These are phyloP conservation scores for Agelas oroides DNA, from an alignment of 37 sponge, comb jelly and placozoan genomes.

Conservation along the genomic window DNA sequence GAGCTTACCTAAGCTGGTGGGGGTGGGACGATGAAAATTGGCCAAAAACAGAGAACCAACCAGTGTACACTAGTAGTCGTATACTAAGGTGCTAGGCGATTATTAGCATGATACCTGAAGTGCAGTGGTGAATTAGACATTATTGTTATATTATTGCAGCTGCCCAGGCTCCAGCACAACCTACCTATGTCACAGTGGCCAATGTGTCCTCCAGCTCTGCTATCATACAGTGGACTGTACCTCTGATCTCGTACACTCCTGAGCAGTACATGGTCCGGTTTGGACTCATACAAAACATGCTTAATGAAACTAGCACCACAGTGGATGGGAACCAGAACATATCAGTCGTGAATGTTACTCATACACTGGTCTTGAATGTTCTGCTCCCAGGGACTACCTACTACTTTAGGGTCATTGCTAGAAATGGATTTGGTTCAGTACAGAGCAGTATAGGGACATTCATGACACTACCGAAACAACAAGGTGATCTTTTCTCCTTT, in stretches of 20 bases:
- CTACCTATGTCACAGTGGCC: neutral
- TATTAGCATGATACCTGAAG: too few relatives aligned
- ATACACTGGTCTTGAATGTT: neutral
- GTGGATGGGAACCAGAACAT: neutral
- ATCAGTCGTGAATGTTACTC: slow-evolving; percentile 18
- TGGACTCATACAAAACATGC: slow-evolving; percentile 14
- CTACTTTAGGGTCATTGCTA: slow-evolving; percentile 13
- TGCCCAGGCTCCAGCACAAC: slow-evolving; percentile 4
- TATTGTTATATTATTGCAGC: too few relatives aligned
- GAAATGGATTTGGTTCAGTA: neutral
- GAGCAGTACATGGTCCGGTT: slow-evolving; percentile 24
- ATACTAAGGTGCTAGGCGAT: too few relatives aligned
- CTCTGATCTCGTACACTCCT: slow-evolving; percentile 20
- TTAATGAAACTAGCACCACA: neutral
- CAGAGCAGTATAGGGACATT: neutral
- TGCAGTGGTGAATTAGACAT: too few relatives aligned
- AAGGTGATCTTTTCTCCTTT: neutral
- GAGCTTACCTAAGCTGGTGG: too few relatives aligned
- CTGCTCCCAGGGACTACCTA: slow-evolving; percentile 25
- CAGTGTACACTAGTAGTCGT: too few relatives aligned
- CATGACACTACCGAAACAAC: neutral
- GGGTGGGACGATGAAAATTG: too few relatives aligned
- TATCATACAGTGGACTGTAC: slow-evolving; percentile 8
- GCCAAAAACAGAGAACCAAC: too few relatives aligned
- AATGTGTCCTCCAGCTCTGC: slow-evolving; percentile 27